A percentile compares a stretch with the other conserved stretches of the same genome.
These are phyloP conservation scores for Dermatophagoides farinae DNA, from an alignment of 1,140 invertebrate species.

Conservation along the genomic window DNA sequence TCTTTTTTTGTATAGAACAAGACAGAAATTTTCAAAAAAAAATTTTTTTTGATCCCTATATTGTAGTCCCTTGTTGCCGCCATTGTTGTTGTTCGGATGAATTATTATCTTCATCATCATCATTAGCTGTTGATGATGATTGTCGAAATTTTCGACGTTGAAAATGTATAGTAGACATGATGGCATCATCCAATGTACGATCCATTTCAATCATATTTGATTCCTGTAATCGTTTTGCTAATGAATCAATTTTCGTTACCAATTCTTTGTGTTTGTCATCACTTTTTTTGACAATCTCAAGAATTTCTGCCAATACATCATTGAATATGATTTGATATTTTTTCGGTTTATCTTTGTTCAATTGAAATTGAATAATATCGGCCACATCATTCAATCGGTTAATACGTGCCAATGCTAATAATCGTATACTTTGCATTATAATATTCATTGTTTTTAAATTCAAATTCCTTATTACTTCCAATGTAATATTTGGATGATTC, in stretches of 20 bases:
- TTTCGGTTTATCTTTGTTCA: conserved; percentile 33
- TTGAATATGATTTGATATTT: neutral
- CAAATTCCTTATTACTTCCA: conserved; percentile 38
- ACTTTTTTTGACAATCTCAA: neutral
- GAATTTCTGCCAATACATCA: neutral
- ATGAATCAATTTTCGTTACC: neutral
- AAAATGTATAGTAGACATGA: neutral
- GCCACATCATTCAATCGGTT: conserved; percentile 41
- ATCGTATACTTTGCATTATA: conserved; percentile 39
- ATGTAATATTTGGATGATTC: conserved; percentile 37
- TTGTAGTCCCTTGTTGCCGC: no score
- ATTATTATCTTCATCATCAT: no score
- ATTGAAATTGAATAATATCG: conserved; percentile 32
- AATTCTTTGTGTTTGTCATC: neutral
- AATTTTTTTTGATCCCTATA: no score
- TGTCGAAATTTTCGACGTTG: neutral
- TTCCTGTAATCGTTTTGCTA: neutral
- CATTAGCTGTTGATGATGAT: no score
- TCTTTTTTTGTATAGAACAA: no score
- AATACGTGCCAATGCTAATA: conserved; percentile 36
- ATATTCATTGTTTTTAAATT: conserved; percentile 39
- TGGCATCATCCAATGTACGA: neutral
- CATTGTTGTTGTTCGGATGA: no score
- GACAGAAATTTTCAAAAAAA: no score
- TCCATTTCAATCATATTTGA: neutral